A percentile compares a stretch with the other conserved stretches of the same genome.
phyloP scores from a whole-genome alignment of 1,140 invertebrate species.

The Lasioglossum baleicum region DNA sequence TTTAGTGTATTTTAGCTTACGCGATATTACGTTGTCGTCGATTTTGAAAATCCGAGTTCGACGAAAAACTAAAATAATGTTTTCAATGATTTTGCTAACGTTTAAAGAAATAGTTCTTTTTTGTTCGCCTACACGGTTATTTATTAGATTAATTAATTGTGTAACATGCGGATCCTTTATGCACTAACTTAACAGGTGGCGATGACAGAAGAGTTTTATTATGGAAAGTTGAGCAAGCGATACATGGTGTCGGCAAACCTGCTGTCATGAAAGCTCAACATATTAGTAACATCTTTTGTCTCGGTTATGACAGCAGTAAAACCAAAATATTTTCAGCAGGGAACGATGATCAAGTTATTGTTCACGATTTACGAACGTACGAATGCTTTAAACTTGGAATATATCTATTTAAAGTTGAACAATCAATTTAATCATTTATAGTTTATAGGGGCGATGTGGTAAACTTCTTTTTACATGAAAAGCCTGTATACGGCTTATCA shows the following conservation, averaged over 20 bases:
- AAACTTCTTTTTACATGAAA: conserved; percentile 90
- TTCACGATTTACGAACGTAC: conserved; percentile 91
- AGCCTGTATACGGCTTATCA: conserved; percentile 93
- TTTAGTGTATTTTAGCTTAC: background rate
- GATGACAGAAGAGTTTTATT: conserved; percentile 94
- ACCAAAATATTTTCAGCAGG: conserved; percentile 94
- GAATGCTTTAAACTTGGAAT: background rate
- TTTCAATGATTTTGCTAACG: background rate
- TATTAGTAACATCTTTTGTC: conserved; percentile 95
- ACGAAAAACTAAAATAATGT: conserved; percentile 6
- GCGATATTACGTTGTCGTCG: background rate
- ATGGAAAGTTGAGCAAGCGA: conserved; percentile 91
- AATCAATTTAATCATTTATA: background rate
- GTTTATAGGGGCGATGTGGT: conserved; percentile 84
- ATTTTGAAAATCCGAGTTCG: conserved; percentile 1
- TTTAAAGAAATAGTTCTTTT: background rate
- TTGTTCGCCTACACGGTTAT: background rate
- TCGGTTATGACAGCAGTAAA: conserved; percentile 90
- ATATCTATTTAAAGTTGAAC: background rate
- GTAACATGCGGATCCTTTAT: background rate
- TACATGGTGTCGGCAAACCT: conserved; percentile 84
- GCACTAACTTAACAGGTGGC: conserved; percentile 83
- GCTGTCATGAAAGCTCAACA: conserved; percentile 90
- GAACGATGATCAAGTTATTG: conserved; percentile 95
- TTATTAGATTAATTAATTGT: background rate